phyloP scores from a whole-genome alignment of 2,113 vertebrate genomes.

The Atherinomorus stipes region DNA sequence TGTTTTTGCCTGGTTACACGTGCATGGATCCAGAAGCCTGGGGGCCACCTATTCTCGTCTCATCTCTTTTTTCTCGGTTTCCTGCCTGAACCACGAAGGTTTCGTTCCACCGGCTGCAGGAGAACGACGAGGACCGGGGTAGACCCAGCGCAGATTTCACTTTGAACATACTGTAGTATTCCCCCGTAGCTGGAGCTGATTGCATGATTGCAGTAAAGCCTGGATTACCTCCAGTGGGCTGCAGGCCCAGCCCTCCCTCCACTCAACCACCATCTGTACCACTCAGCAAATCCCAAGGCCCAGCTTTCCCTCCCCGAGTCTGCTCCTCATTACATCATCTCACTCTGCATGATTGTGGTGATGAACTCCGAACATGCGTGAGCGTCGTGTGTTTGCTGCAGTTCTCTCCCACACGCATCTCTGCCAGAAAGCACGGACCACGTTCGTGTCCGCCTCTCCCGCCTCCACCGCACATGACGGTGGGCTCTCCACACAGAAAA shows the following conservation, averaged over 20 bases:
- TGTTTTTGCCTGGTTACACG: no score
- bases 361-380: slow-evolving; percentile 12
- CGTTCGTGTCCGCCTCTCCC: not conserved
- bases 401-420: slow-evolving; percentile 16
- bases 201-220: slow-evolving; percentile 42
- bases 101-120: not conserved
- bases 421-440: not conserved
- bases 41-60: no score
- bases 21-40: no score
- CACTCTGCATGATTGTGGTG: slow-evolving; percentile 22
- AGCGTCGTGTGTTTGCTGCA: slow-evolving; percentile 10
- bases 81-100: not conserved
- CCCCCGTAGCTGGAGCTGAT: slow-evolving; percentile 26
- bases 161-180: slow-evolving; percentile 10
- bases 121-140: not conserved
- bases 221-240: slow-evolving; percentile 64
- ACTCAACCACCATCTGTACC: slow-evolving; percentile 68
- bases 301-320: slow-evolving; percentile 32
- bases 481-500: not conserved
- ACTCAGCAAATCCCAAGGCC: slow-evolving; percentile 65
- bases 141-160: slow-evolving; percentile 13
- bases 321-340: slow-evolving; percentile 61
- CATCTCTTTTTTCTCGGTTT: not conserved
- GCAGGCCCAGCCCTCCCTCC: slow-evolving; percentile 33
- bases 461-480: not conserved